Conservation (phyloP, 2,113 vertebrate genomes). For the Oophaga pumilio region DNA sequence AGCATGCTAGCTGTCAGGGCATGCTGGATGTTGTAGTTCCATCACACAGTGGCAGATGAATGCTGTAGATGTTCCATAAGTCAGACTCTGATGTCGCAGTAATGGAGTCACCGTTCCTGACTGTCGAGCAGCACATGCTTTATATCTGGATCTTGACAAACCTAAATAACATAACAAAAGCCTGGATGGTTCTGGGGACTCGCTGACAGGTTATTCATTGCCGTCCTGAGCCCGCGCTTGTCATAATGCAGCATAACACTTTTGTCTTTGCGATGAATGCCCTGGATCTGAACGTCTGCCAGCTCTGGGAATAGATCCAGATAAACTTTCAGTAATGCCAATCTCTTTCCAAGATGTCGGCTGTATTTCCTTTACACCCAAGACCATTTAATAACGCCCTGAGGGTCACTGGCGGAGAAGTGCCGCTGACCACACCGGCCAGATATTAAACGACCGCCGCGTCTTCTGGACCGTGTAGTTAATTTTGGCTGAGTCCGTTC, state of each 20-base stretch:
- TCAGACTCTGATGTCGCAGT: not conserved
- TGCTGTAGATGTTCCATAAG: not conserved
- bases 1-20: too few relatives aligned
- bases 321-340: not conserved
- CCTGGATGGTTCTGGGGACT: not conserved
- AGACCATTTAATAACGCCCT: not conserved
- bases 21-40: not conserved
- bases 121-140: not conserved
- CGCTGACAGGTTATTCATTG: slow-evolving; percentile 20
- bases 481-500: not conserved
- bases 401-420: not conserved
- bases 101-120: not conserved
- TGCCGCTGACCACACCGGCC: not conserved
- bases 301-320: slow-evolving; percentile 24
- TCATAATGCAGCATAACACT: slow-evolving; percentile 45
- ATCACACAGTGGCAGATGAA: not conserved
- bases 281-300: slow-evolving; percentile 12
- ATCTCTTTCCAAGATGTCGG: slow-evolving; percentile 24
- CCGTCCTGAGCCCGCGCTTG: slow-evolving; percentile 1
- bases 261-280: slow-evolving; percentile 24
- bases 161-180: slow-evolving; percentile 15
- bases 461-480: not conserved
- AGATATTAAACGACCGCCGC: not conserved
- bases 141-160: slow-evolving; percentile 9
- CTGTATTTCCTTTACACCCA: slow-evolving; percentile 22